Evolutionary conservation across 2,888 invertebrate species (phyloP).

Genomic region (Drosophila borealis): DNA sequence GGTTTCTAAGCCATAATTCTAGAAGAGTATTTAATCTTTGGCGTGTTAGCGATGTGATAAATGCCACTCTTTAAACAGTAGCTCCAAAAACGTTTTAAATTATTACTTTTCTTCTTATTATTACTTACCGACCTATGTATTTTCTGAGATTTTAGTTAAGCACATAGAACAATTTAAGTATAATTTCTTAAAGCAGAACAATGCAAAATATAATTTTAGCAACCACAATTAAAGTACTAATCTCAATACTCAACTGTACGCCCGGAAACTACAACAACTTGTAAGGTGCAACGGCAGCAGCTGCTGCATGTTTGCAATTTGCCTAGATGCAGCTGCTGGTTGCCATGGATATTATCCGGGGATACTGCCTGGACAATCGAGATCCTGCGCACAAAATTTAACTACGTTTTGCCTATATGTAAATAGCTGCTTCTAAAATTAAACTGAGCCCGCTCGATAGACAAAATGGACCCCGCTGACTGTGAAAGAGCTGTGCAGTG

Average conservation of each 20-base stretch:
- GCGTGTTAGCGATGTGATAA: no score
- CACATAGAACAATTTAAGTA: no score
- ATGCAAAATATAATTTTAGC: not conserved
- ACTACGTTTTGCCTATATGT: slow-evolving; percentile 17
- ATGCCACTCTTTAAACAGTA: no score
- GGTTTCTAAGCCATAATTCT: no score
- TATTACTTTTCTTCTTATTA: no score
- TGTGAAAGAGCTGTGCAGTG: not conserved
- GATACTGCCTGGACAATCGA: slow-evolving; percentile 24
- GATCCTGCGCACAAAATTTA: slow-evolving; percentile 50
- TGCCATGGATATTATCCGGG: slow-evolving; percentile 51
- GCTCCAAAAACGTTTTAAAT: no score
- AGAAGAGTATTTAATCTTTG: no score
- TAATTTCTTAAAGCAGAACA: no score
- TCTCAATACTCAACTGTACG: slow-evolving; percentile 35
- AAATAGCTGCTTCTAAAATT: slow-evolving; percentile 13
- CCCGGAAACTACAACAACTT: slow-evolving; percentile 20
- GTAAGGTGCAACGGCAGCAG: slow-evolving; percentile 18
- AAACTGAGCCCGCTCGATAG: slow-evolving; percentile 6
- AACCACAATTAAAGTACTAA: not conserved
- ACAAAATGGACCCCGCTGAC: not conserved
- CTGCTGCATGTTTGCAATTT: slow-evolving; percentile 9
- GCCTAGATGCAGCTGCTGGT: slow-evolving; percentile 44
- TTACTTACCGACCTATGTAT: no score
- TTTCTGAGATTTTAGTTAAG: no score